These are phyloP conservation scores for Myanophis thanlyinensis DNA, from an alignment of 2,113 vertebrate genomes.

Conservation along the genomic window DNA sequence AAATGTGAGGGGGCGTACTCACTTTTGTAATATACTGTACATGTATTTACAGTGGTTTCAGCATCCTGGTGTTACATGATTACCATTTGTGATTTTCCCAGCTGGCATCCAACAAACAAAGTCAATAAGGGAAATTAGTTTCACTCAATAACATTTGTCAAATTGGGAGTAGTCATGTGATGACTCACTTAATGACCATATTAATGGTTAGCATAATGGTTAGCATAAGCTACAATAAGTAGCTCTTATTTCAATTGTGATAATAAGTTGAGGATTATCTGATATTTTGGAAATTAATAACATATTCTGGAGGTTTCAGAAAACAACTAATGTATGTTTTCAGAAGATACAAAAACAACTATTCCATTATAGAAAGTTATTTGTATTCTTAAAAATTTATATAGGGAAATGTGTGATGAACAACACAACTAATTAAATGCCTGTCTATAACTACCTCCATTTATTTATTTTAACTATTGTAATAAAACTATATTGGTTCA, in stretches of 20 bases:
- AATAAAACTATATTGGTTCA: background rate
- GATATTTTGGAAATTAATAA: background rate
- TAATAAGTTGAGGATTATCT: background rate
- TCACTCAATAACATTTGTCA: background rate
- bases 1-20: no score
- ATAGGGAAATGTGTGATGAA: background rate
- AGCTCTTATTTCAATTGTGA: background rate
- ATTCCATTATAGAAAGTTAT: background rate
- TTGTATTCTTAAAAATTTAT: background rate
- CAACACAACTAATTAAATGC: background rate
- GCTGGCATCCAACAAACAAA: background rate
- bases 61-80: background rate
- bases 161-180: background rate
- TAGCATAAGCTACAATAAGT: background rate
- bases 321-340: background rate
- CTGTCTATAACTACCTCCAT: background rate
- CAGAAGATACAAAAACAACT: background rate
- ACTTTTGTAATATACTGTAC: no score
- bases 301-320: background rate
- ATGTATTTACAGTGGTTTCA: background rate
- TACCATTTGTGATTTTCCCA: background rate
- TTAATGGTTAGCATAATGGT: background rate
- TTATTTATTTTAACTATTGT: background rate
- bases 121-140: background rate
- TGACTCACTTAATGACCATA: background rate